Evolutionary conservation across 2,888 invertebrate species (phyloP), one percentile per base, ranked within the genome.

Genomic region (Drosophila cracens): DNA sequence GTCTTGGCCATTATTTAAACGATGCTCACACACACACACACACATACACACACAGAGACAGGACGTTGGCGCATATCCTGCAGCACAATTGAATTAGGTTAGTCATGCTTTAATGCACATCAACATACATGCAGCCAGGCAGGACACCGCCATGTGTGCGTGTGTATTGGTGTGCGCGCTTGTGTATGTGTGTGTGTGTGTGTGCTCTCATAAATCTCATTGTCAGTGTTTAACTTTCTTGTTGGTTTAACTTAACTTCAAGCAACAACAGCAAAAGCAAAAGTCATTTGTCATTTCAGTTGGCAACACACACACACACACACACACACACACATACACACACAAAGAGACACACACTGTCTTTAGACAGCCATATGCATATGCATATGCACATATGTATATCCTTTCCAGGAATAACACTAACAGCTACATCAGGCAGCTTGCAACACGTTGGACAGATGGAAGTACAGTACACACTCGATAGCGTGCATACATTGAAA

Each of bases 51-150:
- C 31, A 11, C 3, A 10, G 11, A 36, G 29, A 29, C 60, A 72
- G 78, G 66, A 69, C 73, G 82, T 74, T 69, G 73, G 80, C 79
- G 85, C 81, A 85, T 87, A 87, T 89, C 87, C 87, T 87, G 89
- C 76, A 87, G 87, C 88, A 87, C 83, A 87, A 87, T 89, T 89
- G 89, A 87, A 87, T 87, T 87, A 85, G 87, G 90, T 87, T 89
- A 87, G 87, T 87, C 90, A 87, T 85, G 87, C 86, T 79, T 89
- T 87, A 89, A 87, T 89, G 88, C 87, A 87, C 87, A 89, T 83
- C 85, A 87, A 75, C 83, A 86, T 83, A 90, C 81, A 81, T 82
- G 79, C 88, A 85, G 74, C 79, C 81, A 87, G 74, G 66, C 82
- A 87, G 78, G 68, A 80, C 83, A 74, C 49, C 29, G 38, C 29